These are phyloP conservation scores for Seriola rivoliana DNA, from an alignment of 2,113 vertebrate genomes.

Conservation along the genomic window DNA sequence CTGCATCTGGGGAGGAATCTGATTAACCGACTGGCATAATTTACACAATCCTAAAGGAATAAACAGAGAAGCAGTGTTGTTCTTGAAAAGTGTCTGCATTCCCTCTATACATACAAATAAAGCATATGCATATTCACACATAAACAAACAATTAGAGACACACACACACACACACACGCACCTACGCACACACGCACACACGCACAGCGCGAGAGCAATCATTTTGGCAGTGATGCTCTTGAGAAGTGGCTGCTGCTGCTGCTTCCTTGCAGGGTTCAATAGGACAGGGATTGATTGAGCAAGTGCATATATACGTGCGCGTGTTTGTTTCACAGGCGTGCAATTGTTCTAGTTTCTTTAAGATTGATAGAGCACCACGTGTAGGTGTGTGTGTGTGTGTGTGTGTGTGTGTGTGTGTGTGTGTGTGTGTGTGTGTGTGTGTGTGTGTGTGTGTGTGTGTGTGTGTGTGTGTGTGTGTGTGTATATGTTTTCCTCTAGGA, in stretches of 20 bases:
- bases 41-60: conserved; percentile 59
- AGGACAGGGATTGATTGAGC: conserved; percentile 34
- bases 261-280: conserved; percentile 15
- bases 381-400: conserved; percentile 56
- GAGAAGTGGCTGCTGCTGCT: conserved; percentile 35
- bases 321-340: background rate
- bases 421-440: conserved; percentile 47
- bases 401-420: conserved; percentile 20
- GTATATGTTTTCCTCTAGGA: conserved; percentile 35
- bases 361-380: conserved; percentile 52
- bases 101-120: conserved; percentile 33
- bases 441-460: conserved; percentile 53
- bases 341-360: conserved; percentile 54
- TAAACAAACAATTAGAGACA: conserved; percentile 1
- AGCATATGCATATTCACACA: background rate
- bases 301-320: background rate
- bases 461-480: conserved; percentile 36
- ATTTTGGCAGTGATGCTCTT: conserved; percentile 37
- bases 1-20: conserved; percentile 63
- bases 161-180: background rate
- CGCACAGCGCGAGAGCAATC: background rate
- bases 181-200: background rate
- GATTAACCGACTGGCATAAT: conserved; percentile 72
- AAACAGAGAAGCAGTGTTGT: conserved; percentile 37
- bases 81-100: conserved; percentile 48